Base-by-base conservation (phyloP, 2,113 vertebrate genomes). In the Gobiocypris rarus region DNA sequence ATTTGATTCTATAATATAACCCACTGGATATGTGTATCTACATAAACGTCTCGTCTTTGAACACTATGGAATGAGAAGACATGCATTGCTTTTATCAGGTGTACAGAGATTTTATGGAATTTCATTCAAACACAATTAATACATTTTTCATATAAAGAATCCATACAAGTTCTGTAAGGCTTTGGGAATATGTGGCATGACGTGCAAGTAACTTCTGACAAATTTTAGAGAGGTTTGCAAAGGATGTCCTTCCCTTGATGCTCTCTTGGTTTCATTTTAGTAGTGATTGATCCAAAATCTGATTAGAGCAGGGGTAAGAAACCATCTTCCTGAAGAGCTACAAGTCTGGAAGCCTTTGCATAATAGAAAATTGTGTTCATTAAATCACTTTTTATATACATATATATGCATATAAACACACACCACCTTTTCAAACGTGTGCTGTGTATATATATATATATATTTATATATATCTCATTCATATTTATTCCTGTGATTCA, bases 161-260 rank as follows among this genome's bases (percentile, higher is more conserved):
- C 78, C 59, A 52, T 75, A 75, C 73, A 75, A 34, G 73, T 54
- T 52, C 26, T 80, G 77, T 67, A 81, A 81, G 78, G 78, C 59
- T 81, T 80, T 48, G 59, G 45, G 41, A 81, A 22, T 81, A 13
- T 43, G 54, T 63, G 38, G 77, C 77, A 79, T 79, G 24, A 61
- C 2, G 1, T 65, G 38, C 7, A 9, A 63, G 58, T 73, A 1
- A 31, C 31, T 31, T 31, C 69, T 71, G 38, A 71, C 38, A 43
- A 7, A 24, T 26, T 24, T 45, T 10, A 45, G 9, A 71, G 38
- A 71, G 41, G 41, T 71, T 45, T 59, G 3, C 22, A 24, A n/a
- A 24, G 10, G 58, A 24, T 24, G 58, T 8, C 22, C 22, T 59
- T 59, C 19, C 58, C n/a, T 14, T 7, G 50, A 19, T 19, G 5